These are phyloP conservation scores for Leptodactylus fuscus DNA, from an alignment of 2,113 vertebrate genomes.

Conservation along the genomic window DNA sequence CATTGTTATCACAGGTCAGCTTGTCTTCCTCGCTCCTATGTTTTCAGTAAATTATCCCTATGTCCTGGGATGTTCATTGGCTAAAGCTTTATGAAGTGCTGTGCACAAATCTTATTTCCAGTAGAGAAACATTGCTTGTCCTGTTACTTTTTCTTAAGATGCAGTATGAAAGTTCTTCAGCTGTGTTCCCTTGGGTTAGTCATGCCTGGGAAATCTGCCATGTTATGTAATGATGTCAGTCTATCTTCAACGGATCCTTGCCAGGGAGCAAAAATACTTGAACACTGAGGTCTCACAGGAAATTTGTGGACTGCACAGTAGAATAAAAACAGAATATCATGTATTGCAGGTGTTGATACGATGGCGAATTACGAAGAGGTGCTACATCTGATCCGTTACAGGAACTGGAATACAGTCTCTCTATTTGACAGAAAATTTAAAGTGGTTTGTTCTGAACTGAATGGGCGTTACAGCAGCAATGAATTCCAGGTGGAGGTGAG, in stretches of 20 bases:
- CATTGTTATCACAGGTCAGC: conserved; percentile 86
- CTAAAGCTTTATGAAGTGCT: too few species aligned
- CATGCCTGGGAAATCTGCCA: neutral
- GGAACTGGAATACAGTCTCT: conserved; percentile 88
- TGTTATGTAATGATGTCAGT: neutral
- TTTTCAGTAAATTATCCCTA: too few species aligned
- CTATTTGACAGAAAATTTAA: conserved; percentile 96
- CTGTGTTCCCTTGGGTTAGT: neutral
- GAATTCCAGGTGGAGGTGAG: conserved; percentile 96
- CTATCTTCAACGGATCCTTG: neutral
- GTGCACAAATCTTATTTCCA: too few species aligned
- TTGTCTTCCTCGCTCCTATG: accelerated
- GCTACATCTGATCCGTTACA: conserved; percentile 88
- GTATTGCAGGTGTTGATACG: conserved; percentile 85
- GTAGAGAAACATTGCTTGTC: neutral
- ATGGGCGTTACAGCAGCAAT: conserved; percentile 95
- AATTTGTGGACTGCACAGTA: neutral
- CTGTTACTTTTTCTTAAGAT: neutral
- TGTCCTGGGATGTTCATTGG: too few species aligned
- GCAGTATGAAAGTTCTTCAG: neutral
- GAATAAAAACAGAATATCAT: neutral
- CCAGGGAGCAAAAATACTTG: neutral
- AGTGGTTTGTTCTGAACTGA: conserved; percentile 93
- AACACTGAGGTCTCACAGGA: neutral
- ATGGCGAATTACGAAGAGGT: conserved; percentile 95